Evolutionary conservation across 53 echinoderm and acorn worm species (phyloP), one percentile per base, ranked within the genome.

Genomic region (Astropecten irregularis): DNA sequence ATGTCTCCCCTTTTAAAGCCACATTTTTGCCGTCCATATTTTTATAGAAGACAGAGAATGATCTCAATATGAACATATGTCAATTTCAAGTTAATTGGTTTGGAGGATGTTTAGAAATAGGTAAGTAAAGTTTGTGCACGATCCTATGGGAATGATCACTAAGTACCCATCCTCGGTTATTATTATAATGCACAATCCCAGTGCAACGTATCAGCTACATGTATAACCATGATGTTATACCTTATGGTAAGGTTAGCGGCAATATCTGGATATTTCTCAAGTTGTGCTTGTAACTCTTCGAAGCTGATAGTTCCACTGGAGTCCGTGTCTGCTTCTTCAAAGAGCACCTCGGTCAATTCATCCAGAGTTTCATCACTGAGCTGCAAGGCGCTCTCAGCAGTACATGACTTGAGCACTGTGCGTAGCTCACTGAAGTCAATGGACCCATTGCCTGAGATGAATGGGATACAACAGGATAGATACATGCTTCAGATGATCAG

Each of bases 241-340:
- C 95, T 95, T 68, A 90, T 89, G 1, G 87, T 92, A 7, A 95
- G 90, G 72, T 95, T 95, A 2, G 87, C 68, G 7, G 92, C 87
- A 55, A 95, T 92, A 37, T 90, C 88, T 0, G 92, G 92, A 46
- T 95, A 92, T 49, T 93, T 76, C 25, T 92, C 73, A 2, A 95
- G 82, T 44, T 95, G 92, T 13, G 32, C 83, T 20, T 84, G 66
- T 15, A 93, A 65, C 56, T 92, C 92, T 19, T 92, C 95, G 42
- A 95, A 95, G 37, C 83, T 90, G 73, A 95, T 92, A 5, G 67
- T 49, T 14, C 90, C 92, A 47, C 83, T 87, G 19, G 65, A 62
- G 57, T 92, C 92, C 35, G 84, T 76, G 35, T 92, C 92, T 0
- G 92, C 92, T 42, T 95, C 95, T 22, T 92, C 88, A 34, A 92